phyloP scores from a whole-genome alignment of 1,140 invertebrate genomes.

The Glossosoma conforme region DNA sequence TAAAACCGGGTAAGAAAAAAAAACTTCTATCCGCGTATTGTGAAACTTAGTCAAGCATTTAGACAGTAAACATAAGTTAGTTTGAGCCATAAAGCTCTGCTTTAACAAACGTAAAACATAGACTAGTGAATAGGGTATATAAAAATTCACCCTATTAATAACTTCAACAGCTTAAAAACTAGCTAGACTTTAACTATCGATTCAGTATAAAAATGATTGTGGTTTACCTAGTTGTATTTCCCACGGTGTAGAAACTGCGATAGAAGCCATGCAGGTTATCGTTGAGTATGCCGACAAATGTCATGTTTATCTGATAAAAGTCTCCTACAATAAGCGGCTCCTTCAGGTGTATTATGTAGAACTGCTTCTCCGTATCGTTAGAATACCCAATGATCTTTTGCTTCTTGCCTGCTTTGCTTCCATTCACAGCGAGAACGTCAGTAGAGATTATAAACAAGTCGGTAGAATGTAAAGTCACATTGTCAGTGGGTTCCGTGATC shows the following conservation, averaged over 20 bases:
- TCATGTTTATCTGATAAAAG: conserved; percentile 64
- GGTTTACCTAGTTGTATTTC: conserved; percentile 62
- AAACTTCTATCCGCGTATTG: too few relatives aligned
- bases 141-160: too few relatives aligned
- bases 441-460: conserved; percentile 59
- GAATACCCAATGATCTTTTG: conserved; percentile 40
- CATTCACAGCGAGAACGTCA: conserved; percentile 41
- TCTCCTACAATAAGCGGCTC: conserved; percentile 52
- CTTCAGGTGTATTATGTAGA: conserved; percentile 63
- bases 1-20: too few relatives aligned
- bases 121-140: too few relatives aligned
- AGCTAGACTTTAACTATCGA: too few relatives aligned
- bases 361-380: conserved; percentile 65
- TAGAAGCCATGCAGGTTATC: conserved; percentile 84
- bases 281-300: conserved; percentile 66
- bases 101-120: too few relatives aligned
- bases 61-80: too few relatives aligned
- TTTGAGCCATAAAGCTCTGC: too few relatives aligned
- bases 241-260: conserved; percentile 72
- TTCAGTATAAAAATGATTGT: too few relatives aligned
- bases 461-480: conserved; percentile 71
- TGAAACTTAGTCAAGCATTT: too few relatives aligned
- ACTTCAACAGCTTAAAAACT: too few relatives aligned
- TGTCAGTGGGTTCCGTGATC: conserved; percentile 59
- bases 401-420: conserved; percentile 34